A percentile compares a stretch with the other conserved stretches of the same genome.
phyloP scores from a whole-genome alignment of 2,888 invertebrate genomes.

The Andrena marginata region DNA sequence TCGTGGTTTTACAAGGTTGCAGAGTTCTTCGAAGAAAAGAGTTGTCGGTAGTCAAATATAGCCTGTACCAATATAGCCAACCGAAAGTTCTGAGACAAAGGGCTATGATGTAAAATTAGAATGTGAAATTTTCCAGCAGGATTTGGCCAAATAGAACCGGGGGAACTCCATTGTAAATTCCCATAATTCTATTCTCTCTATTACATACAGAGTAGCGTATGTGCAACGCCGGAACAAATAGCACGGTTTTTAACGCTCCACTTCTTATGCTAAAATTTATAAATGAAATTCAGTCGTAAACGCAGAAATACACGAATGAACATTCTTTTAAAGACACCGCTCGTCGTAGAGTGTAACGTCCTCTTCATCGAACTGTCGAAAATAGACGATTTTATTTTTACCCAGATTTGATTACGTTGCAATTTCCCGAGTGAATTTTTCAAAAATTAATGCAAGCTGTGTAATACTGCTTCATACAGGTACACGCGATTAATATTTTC shows the following conservation, averaged over 20 bases:
- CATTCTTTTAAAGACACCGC: constrained; percentile 5
- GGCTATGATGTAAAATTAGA: constrained; percentile 24
- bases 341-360: constrained; percentile 55
- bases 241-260: not conserved
- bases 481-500: not conserved
- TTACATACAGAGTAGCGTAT: not conserved
- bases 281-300: not conserved
- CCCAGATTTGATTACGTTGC: constrained; percentile 66
- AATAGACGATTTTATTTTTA: constrained; percentile 75
- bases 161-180: not conserved
- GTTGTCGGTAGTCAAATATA: constrained; percentile 45
- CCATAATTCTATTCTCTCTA: too few species aligned
- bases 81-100: constrained; percentile 33
- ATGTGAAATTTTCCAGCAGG: constrained; percentile 9
- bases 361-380: constrained; percentile 60
- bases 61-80: constrained; percentile 31
- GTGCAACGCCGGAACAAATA: too few species aligned
- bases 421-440: constrained; percentile 72
- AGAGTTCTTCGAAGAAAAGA: not conserved
- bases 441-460: constrained; percentile 72
- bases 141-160: not conserved
- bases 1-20: not conserved
- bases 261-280: not conserved
- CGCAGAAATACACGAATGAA: not conserved
- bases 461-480: not conserved